Percentiles rank a stretch among this genome's conserved stretches.
Conservation (phyloP, 2,113 vertebrate genomes). For the Numida meleagris region DNA sequence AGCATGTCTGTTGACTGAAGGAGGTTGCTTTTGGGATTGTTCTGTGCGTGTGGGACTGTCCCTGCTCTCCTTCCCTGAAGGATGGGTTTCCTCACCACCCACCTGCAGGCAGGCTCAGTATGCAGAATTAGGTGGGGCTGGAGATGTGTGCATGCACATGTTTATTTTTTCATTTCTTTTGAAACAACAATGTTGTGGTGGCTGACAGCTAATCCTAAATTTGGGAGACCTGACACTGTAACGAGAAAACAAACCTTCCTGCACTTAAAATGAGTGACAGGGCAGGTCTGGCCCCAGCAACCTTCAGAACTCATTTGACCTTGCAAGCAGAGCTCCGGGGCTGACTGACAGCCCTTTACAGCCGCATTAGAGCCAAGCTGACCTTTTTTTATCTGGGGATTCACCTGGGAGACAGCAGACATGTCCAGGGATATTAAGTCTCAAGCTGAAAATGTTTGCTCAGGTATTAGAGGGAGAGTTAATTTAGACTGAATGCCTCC, state of each 20-base stretch:
- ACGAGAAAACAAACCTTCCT: constrained; percentile 65
- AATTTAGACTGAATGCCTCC: constrained; percentile 63
- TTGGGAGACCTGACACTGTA: constrained; percentile 60
- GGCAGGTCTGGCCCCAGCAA: constrained; percentile 61
- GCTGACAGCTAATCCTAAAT: constrained; percentile 58
- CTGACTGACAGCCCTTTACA: constrained; percentile 76
- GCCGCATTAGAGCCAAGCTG: constrained; percentile 68
- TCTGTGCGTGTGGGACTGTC: not conserved
- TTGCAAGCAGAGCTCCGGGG: constrained; percentile 67
- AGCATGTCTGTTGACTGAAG: not conserved
- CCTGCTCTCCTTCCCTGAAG: constrained; percentile 2
- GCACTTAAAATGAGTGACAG: constrained; percentile 71
- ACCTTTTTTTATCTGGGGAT: constrained; percentile 74
- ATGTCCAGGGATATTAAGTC: constrained; percentile 70
- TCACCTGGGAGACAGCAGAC: constrained; percentile 74
- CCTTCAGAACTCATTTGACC: constrained; percentile 75
- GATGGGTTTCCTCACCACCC: not conserved
- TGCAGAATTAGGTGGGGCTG: not conserved
- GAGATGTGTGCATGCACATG: not conserved
- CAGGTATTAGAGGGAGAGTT: constrained; percentile 66
- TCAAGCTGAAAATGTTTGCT: constrained; percentile 70
- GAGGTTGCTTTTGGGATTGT: not conserved
- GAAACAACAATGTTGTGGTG: not conserved
- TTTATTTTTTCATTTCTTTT: not conserved
- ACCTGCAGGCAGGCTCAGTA: constrained; percentile 4